Percentiles rank a stretch among this genome's conserved stretches.
phyloP scores from a whole-genome alignment of 2,113 vertebrate genomes.

The Himantopus leucocephalus region DNA sequence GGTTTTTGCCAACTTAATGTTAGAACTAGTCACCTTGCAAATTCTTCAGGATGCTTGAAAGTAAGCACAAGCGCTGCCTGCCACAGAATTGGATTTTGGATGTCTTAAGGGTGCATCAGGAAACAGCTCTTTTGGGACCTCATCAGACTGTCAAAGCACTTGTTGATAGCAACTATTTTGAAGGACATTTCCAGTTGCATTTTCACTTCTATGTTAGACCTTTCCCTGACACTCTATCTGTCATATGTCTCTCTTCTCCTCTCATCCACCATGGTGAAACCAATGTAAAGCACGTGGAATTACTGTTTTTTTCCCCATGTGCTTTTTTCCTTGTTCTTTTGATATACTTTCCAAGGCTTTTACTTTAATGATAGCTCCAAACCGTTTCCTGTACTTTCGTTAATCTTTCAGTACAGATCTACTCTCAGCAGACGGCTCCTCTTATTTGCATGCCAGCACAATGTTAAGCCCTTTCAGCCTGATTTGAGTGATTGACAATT shows the following conservation, averaged over 20 bases:
- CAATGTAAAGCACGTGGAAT: neutral
- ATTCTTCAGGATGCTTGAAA: neutral
- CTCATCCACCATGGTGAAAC: neutral
- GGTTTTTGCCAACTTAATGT: neutral
- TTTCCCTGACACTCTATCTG: neutral
- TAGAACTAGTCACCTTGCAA: neutral
- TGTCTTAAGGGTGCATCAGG: neutral
- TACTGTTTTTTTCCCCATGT: neutral
- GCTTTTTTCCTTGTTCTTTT: neutral
- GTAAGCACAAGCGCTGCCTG: neutral
- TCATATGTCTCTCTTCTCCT: neutral
- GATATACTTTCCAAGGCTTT: neutral
- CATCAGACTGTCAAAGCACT: neutral
- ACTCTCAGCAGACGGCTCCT: neutral
- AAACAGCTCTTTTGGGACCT: neutral
- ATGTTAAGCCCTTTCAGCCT: conserved; percentile 36
- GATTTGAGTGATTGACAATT: conserved; percentile 48
- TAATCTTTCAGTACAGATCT: conserved; percentile 16
- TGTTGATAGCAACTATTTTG: neutral
- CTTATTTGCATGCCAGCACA: conserved; percentile 42
- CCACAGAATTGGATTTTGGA: neutral
- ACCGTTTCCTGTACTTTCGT: neutral
- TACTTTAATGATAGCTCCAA: conserved; percentile 27
- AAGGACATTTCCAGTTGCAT: neutral
- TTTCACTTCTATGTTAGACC: neutral